phyloP scores from a whole-genome alignment of 2,888 invertebrate species.

The Protodeltote pygarga region DNA sequence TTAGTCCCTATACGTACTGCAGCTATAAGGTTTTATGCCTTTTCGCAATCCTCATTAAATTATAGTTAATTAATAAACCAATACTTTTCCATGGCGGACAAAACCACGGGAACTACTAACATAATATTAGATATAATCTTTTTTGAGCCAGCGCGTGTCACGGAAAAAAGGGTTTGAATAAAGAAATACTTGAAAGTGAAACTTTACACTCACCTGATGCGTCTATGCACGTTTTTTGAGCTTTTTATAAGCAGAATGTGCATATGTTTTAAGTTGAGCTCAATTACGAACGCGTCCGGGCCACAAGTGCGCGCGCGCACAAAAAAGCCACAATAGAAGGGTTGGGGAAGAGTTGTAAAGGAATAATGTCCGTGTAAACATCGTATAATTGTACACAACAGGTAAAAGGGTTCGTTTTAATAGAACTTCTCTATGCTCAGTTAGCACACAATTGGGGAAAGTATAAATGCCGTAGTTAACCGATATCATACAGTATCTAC shows the following conservation, averaged over 20 bases:
- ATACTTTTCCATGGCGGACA: not conserved
- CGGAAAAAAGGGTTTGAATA: constrained; percentile 63
- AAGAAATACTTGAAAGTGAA: constrained; percentile 71
- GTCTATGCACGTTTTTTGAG: constrained; percentile 40
- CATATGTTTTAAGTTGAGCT: constrained; percentile 54
- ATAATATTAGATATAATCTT: constrained; percentile 48
- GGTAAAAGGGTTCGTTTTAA: constrained; percentile 74
- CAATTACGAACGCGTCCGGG: constrained; percentile 68
- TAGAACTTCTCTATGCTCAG: constrained; percentile 53
- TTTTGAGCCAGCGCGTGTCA: constrained; percentile 55
- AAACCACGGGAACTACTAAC: constrained; percentile 25
- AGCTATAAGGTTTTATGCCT: no score
- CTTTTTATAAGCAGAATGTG: constrained; percentile 37
- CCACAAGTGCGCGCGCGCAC: constrained; percentile 71
- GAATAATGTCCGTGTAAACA: constrained; percentile 84
- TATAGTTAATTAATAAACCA: no score
- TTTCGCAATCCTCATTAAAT: no score
- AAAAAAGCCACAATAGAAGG: constrained; percentile 80
- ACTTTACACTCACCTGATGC: constrained; percentile 64
- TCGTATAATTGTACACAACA: constrained; percentile 81
- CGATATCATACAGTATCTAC: no score
- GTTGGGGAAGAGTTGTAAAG: constrained; percentile 78
- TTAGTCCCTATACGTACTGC: no score
- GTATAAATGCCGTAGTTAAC: no score
- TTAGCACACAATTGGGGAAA: no score